phyloP scores from a whole-genome alignment of 2,888 invertebrate genomes.

The Sipha maydis region DNA sequence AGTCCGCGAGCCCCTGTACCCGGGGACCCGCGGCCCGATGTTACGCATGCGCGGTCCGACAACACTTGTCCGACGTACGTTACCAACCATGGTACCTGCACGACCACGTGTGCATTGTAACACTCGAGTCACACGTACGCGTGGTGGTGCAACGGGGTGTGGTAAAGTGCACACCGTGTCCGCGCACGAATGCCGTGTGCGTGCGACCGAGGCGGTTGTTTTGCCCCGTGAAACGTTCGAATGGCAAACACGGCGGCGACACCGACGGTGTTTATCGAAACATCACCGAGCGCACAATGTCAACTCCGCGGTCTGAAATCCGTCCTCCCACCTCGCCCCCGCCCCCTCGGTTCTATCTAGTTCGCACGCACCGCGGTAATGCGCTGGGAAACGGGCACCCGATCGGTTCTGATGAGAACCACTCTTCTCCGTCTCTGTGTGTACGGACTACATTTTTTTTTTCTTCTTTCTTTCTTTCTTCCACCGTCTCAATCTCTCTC shows the following conservation, averaged over 20 bases:
- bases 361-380: background rate
- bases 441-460: background rate
- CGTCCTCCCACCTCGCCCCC: background rate
- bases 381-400: constrained; percentile 40
- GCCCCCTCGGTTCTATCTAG: background rate
- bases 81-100: too few species aligned
- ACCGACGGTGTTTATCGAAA: background rate
- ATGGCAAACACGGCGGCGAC: background rate
- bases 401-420: constrained; percentile 49
- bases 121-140: too few species aligned
- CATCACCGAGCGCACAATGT: constrained; percentile 4
- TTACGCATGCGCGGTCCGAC: too few species aligned
- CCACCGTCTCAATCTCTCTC: background rate
- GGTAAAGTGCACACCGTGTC: too few species aligned
- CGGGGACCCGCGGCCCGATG: too few species aligned
- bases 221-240: background rate
- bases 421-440: too few species aligned
- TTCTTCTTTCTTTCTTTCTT: too few species aligned
- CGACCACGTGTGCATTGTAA: too few species aligned
- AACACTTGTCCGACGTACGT: too few species aligned
- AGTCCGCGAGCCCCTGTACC: too few species aligned
- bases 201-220: background rate
- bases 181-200: background rate
- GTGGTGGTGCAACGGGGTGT: too few species aligned
- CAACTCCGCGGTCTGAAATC: constrained; percentile 13